A percentile compares a stretch with the other conserved stretches of the same genome.
phyloP scores from a whole-genome alignment of 2,797 vertebrate genomes.

The Galaxias olidus region DNA sequence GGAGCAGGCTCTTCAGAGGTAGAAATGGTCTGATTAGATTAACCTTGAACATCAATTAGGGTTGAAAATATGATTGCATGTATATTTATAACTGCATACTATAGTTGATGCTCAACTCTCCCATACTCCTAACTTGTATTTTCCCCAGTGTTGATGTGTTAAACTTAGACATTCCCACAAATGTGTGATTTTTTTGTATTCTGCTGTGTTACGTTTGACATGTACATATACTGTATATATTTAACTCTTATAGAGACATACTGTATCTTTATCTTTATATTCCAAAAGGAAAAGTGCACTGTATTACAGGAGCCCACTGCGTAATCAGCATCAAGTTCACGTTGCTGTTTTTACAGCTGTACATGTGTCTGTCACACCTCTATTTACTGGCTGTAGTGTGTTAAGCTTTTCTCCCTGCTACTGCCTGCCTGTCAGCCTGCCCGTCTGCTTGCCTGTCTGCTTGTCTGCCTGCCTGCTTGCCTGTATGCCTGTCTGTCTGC shows the following conservation, averaged over 20 bases:
- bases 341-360: conserved; percentile 35
- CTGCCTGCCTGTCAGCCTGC: conserved; percentile 25
- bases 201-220: too few relatives aligned
- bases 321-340: conserved; percentile 15
- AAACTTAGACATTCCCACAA: too few relatives aligned
- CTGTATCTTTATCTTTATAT: too few relatives aligned
- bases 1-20: conserved; percentile 82
- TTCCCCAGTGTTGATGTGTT: not conserved
- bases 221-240: too few relatives aligned
- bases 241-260: too few relatives aligned
- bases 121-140: conserved; percentile 14
- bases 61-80: conserved; percentile 78
- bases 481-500: conserved; percentile 32
- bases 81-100: conserved; percentile 70
- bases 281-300: too few relatives aligned
- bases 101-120: conserved; percentile 48
- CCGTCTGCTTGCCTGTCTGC: conserved; percentile 48
- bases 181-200: too few relatives aligned
- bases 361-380: conserved; percentile 23
- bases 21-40: conserved; percentile 84
- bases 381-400: conserved; percentile 31
- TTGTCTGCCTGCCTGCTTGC: conserved; percentile 33
- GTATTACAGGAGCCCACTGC: too few relatives aligned
- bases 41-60: conserved; percentile 83
- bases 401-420: conserved; percentile 46